These are phyloP conservation scores for Exephanes ischioxanthus DNA, from an alignment of 2,888 invertebrate species.

Conservation along the genomic window DNA sequence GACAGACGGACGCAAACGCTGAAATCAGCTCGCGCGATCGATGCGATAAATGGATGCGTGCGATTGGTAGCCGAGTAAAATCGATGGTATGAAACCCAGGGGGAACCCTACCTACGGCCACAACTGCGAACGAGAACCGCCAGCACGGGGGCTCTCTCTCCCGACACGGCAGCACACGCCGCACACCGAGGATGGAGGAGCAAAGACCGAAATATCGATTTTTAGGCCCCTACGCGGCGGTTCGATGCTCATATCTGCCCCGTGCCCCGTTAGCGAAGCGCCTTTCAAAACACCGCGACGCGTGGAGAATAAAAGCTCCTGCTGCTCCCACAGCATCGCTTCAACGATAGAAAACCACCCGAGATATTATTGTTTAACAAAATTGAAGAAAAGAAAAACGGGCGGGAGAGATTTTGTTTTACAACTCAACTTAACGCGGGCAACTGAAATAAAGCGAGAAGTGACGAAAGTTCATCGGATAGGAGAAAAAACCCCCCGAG, in stretches of 20 bases:
- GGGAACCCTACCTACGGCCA: slow-evolving; percentile 78
- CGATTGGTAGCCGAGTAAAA: slow-evolving; percentile 87
- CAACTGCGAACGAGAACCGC: slow-evolving; percentile 55
- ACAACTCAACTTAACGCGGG: not conserved
- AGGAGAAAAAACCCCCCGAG: not conserved
- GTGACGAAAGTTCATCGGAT: not conserved
- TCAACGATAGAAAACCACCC: not conserved
- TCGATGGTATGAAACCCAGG: slow-evolving; percentile 78
- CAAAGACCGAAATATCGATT: slow-evolving; percentile 91
- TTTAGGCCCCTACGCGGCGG: slow-evolving; percentile 88
- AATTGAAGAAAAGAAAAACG: not conserved
- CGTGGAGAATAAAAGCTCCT: slow-evolving; percentile 67
- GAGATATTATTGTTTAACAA: not conserved
- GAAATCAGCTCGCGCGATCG: slow-evolving; percentile 87
- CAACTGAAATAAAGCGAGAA: not conserved
- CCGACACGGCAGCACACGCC: slow-evolving; percentile 67
- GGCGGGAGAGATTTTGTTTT: not conserved
- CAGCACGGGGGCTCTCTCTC: slow-evolving; percentile 67
- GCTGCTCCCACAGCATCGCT: slow-evolving; percentile 20
- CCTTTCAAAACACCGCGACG: slow-evolving; percentile 81
- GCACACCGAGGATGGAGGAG: slow-evolving; percentile 88
- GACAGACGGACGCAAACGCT: slow-evolving; percentile 80
- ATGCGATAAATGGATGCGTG: slow-evolving; percentile 92
- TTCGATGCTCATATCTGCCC: slow-evolving; percentile 84
- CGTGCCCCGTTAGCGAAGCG: slow-evolving; percentile 80